A percentile compares a stretch with the other conserved stretches of the same genome.
Evolutionary conservation across 2,113 vertebrate species (phyloP).

Genomic region (Spea multiplicata): DNA sequence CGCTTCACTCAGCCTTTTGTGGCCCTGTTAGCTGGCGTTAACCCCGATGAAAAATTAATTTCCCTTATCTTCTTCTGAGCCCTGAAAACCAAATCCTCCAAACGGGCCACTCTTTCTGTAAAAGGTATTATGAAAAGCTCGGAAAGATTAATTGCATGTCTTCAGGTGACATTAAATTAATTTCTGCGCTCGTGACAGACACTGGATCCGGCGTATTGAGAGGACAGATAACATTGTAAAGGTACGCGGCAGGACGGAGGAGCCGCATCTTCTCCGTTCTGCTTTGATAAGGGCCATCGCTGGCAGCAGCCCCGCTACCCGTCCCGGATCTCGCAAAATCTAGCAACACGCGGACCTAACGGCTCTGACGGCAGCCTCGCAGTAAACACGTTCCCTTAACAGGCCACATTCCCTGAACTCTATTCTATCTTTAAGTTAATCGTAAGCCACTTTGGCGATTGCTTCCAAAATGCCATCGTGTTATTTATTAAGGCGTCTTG

Average conservation of each 20-base stretch:
- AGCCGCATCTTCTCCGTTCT: conserved; percentile 75
- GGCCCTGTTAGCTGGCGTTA: conserved; percentile 85
- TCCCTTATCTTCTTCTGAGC: conserved; percentile 97
- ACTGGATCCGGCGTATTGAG: conserved; percentile 76
- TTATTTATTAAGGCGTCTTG: too few species aligned
- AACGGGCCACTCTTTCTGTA: conserved; percentile 90
- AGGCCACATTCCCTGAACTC: conserved; percentile 17
- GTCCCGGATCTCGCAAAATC: conserved; percentile 66
- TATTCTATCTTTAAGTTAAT: not conserved
- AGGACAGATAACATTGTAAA: conserved; percentile 95
- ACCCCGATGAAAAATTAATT: conserved; percentile 99
- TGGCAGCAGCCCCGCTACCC: conserved; percentile 60
- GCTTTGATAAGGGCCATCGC: conserved; percentile 66
- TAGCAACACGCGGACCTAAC: conserved; percentile 77
- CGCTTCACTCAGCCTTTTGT: conserved; percentile 82
- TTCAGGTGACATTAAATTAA: conserved; percentile 91
- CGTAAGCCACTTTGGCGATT: too few species aligned
- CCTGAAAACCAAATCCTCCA: conserved; percentile 96
- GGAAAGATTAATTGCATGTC: conserved; percentile 96
- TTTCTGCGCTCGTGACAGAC: conserved; percentile 87
- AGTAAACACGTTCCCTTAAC: conserved; percentile 35
- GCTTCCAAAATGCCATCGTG: too few species aligned
- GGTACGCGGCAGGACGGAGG: conserved; percentile 81
- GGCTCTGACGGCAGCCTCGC: conserved; percentile 69
- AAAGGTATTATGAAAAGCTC: conserved; percentile 92